phyloP scores from a whole-genome alignment of 2,888 invertebrate genomes.

The Lomographa bimaculata region DNA sequence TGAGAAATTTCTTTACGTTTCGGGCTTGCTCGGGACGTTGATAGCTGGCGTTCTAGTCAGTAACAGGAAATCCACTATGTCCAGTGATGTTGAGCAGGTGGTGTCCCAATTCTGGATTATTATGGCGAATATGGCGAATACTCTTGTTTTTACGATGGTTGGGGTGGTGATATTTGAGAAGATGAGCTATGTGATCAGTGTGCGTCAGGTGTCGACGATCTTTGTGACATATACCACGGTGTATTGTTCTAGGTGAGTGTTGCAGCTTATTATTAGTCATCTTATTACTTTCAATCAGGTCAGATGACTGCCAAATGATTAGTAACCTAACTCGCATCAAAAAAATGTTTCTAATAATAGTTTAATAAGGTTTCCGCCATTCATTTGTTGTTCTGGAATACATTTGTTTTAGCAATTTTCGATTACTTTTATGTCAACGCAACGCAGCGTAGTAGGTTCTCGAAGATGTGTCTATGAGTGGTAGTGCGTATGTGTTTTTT shows the following conservation, averaged over 20 bases:
- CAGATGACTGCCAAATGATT: no score
- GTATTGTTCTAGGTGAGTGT: conserved; percentile 65
- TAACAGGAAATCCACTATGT: conserved; percentile 60
- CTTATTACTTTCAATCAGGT: no score
- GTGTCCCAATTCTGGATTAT: conserved; percentile 65
- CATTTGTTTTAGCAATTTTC: no score
- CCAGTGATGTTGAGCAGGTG: conserved; percentile 66
- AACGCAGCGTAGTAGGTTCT: no score
- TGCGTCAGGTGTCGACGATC: conserved; percentile 61
- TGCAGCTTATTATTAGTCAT: no score
- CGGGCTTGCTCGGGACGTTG: conserved; percentile 64
- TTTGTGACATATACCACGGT: conserved; percentile 75
- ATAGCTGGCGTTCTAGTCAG: conserved; percentile 67
- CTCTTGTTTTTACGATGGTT: conserved; percentile 84
- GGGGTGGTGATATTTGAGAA: conserved; percentile 84
- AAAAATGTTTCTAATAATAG: no score
- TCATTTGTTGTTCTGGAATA: no score
- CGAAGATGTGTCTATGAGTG: no score
- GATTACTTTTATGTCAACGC: no score
- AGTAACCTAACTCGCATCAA: no score
- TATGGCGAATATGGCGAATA: conserved; percentile 70
- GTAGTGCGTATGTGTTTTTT: no score
- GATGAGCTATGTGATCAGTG: conserved; percentile 66
- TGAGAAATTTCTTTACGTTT: conserved; percentile 71
- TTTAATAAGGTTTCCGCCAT: no score